Evolutionary conservation across 1,140 invertebrate genomes (phyloP), one percentile per base, ranked within the genome.

Genomic region (Protaetia brevitarsis): DNA sequence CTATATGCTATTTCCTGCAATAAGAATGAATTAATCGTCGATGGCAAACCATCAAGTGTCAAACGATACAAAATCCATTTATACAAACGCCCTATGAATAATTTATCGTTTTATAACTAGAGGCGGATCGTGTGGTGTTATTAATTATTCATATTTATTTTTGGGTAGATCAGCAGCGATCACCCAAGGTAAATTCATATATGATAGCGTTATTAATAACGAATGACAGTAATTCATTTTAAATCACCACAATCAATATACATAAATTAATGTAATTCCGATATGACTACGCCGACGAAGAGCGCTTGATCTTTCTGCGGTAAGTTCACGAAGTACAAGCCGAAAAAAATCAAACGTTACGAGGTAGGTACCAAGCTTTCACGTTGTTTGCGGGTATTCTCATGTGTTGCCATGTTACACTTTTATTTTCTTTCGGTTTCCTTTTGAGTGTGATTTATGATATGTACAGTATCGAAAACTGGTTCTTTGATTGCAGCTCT

Each of bases 141-240:
- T 51, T 51, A 51, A 51, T 51, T 51, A 51, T 51, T 51, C 41
- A 51, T 51, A 51, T 51, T 26, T 51, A 51, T 51, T 51, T 51
- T 51, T 51, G 41, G 41, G 5, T 51, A 51, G 41, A 23, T 51
- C 41, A 51, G 26, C 41, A 51, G 21, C 41, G 41, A 10, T 23
- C 19, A 23, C 41, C 41, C 41, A 51, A 51, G 41, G 41, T 51
- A 51, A 51, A 51, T 51, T 23, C 41, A 23, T 23, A 51, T 51
- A 10, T 23, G 41, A 51, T 51, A 23, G 41, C 16, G 41, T 51
- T 51, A 51, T 51, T 51, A 51, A 51, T 51, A 51, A 51, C 41
- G 19, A 51, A 16, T 51, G 41, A 23, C 41, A 23, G 41, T 51
- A 51, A 51, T 51, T 23, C 16, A 23, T 51, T 51, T 51, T 19